Percentiles rank a stretch among this genome's conserved stretches.
Conservation (phyloP, 2,797 vertebrate genomes). For the Sphenopsis melanotis region DNA sequence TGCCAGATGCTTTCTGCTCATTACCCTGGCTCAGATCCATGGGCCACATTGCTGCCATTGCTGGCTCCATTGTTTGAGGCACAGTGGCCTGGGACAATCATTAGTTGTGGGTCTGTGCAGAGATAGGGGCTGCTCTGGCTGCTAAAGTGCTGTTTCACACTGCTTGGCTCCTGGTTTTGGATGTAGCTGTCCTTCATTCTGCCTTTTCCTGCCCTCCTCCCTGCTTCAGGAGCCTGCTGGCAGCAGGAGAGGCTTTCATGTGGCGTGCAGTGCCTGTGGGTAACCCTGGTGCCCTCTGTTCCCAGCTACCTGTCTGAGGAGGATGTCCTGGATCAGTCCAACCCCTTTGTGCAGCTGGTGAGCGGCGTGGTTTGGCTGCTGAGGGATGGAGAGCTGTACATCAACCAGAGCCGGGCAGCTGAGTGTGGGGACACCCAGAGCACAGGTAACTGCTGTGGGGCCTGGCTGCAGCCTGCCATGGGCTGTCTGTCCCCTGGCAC, state of each 20-base stretch:
- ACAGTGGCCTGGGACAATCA: neutral
- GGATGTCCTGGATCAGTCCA: slow-evolving; percentile 81
- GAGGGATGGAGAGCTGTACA: slow-evolving; percentile 83
- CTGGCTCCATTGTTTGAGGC: neutral
- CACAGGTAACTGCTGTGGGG: slow-evolving; percentile 76
- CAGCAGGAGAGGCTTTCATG: neutral
- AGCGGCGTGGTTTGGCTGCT: slow-evolving; percentile 94
- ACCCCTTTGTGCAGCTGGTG: slow-evolving; percentile 91
- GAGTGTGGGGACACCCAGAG: slow-evolving; percentile 84
- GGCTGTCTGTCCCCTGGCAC: neutral
- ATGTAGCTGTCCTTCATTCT: neutral
- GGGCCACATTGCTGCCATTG: neutral
- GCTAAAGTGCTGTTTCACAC: neutral
- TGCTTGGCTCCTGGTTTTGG: neutral
- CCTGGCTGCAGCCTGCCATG: neutral
- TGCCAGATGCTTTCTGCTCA: neutral
- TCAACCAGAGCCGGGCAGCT: slow-evolving; percentile 79
- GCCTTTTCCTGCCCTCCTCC: neutral
- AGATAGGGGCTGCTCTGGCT: neutral
- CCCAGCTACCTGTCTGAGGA: slow-evolving; percentile 90
- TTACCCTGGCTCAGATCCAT: neutral
- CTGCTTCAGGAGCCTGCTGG: neutral
- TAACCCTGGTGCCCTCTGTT: slow-evolving; percentile 8
- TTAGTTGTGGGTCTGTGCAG: neutral
- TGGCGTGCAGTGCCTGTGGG: neutral